phyloP scores from a whole-genome alignment of 2,888 invertebrate genomes.

The Campopleginae sp. region DNA sequence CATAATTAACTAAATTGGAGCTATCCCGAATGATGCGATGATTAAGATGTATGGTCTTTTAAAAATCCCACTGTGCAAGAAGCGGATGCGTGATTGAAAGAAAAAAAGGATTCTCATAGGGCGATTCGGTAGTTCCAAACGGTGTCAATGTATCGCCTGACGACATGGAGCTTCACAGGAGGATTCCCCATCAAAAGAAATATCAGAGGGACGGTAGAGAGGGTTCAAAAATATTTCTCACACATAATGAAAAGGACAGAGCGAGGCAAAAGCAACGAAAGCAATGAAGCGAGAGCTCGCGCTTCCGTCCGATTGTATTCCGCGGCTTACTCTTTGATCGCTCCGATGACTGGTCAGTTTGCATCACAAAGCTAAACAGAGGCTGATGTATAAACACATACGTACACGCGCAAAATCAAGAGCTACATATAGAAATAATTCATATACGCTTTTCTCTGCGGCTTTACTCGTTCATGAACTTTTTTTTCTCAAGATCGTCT shows the following conservation, averaged over 20 bases:
- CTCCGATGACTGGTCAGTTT: constrained; percentile 63
- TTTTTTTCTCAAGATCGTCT: constrained; percentile 74
- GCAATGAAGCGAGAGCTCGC: constrained; percentile 31
- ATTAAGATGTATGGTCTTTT: background rate
- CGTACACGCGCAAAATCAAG: constrained; percentile 31
- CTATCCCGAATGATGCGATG: background rate
- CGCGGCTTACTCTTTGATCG: constrained; percentile 66
- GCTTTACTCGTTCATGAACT: constrained; percentile 71
- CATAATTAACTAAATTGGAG: background rate
- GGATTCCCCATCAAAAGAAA: constrained; percentile 56
- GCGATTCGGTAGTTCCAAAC: constrained; percentile 51
- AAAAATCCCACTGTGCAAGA: background rate
- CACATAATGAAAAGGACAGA: constrained; percentile 6
- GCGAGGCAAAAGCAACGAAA: constrained; percentile 25
- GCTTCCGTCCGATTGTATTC: constrained; percentile 57
- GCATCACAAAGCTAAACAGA: constrained; percentile 68
- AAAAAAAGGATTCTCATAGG: constrained; percentile 5
- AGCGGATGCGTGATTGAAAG: constrained; percentile 5
- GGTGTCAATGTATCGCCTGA: constrained; percentile 55
- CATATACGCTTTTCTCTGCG: constrained; percentile 71
- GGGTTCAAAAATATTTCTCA: constrained; percentile 57
- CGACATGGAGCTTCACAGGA: constrained; percentile 34
- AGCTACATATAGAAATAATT: constrained; percentile 40
- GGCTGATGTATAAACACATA: constrained; percentile 55
- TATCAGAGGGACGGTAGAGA: constrained; percentile 29